Evolutionary conservation across 2,888 invertebrate species (phyloP), one percentile per base, ranked within the genome.

Genomic region (Luperina nickerlii): DNA sequence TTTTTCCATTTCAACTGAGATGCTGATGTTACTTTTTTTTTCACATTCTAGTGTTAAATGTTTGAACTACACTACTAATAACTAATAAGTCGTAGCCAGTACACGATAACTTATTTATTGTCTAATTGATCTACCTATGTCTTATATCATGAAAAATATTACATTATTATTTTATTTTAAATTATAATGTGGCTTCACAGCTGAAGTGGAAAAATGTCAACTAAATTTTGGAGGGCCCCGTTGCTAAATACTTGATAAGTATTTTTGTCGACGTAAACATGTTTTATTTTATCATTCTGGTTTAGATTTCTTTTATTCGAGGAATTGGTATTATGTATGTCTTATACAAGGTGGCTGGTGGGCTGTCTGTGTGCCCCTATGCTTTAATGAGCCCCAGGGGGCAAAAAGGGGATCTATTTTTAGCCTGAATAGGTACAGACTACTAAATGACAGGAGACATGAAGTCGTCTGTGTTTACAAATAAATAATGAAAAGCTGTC

Each of bases 311-410:
- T 82, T 60, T 67, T 65, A 38, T 24, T n/a, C 51, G 20, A 51
- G 18, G 51, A 69, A 63, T 24, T 68, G 38, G 24, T 24, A 48
- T 54, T 76, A 68, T 51, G 48, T 27, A 76, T 57, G 20, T 57
- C 45, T 57, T 83, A 27, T n/a, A 51, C n/a, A 62, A 48, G 48
- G 57, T 67, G 81, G n/a, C 38, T 48, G 54, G 57, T 13, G 69
- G n/a, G n/a, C 38, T 32, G n/a, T 71, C 54, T 57, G 11, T 27
- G 63, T 42, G 57, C 42, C 54, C 57, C 74, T 38, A 57, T 2
- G 60, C 42, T 60, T 20, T 60, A 69, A 80, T 65, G 48, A 75
- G 85, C 13, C 85, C 65, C 62, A 0, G 42, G 74, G 74, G 81
- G 45, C 60, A n/a, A 24, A 13, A 38, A 32, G 71, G 60, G 68